phyloP scores from a whole-genome alignment of 2,888 invertebrate genomes.

The Ophion costatus region DNA sequence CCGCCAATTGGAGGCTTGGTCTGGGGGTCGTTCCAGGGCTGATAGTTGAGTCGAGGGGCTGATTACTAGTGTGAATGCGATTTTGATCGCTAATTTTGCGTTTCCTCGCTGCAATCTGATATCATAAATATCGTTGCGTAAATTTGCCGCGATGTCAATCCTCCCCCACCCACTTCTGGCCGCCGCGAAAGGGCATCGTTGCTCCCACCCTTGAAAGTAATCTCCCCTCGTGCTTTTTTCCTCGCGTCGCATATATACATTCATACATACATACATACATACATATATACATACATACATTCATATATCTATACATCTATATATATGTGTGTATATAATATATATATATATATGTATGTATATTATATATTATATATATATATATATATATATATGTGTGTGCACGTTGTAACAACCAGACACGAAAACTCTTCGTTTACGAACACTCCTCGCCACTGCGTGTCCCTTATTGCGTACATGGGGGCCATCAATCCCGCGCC shows the following conservation, averaged over 20 bases:
- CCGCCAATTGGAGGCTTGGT: constrained; percentile 33
- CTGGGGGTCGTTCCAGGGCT: not conserved
- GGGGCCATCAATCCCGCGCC: constrained; percentile 59
- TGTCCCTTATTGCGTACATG: constrained; percentile 57
- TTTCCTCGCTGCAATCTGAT: constrained; percentile 51
- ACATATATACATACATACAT: not conserved
- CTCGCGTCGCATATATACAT: no score
- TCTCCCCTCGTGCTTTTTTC: not conserved
- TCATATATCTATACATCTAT: no score
- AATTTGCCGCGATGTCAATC: constrained; percentile 36
- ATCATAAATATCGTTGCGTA: constrained; percentile 44
- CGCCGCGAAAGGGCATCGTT: not conserved
- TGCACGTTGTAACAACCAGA: constrained; percentile 5
- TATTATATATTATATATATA: no score
- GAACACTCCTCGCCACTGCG: constrained; percentile 2
- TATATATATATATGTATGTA: no score
- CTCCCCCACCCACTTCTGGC: not conserved
- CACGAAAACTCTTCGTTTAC: constrained; percentile 21
- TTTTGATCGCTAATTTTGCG: constrained; percentile 13
- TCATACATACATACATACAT: not conserved
- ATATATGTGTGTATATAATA: no score
- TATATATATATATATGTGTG: no score
- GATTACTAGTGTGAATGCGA: constrained; percentile 1
- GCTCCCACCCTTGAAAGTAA: constrained; percentile 1
- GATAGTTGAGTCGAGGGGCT: constrained; percentile 15